Evolutionary conservation across 2,888 invertebrate genomes (phyloP), one percentile per base, ranked within the genome.

Genomic region (Apamea anceps): DNA sequence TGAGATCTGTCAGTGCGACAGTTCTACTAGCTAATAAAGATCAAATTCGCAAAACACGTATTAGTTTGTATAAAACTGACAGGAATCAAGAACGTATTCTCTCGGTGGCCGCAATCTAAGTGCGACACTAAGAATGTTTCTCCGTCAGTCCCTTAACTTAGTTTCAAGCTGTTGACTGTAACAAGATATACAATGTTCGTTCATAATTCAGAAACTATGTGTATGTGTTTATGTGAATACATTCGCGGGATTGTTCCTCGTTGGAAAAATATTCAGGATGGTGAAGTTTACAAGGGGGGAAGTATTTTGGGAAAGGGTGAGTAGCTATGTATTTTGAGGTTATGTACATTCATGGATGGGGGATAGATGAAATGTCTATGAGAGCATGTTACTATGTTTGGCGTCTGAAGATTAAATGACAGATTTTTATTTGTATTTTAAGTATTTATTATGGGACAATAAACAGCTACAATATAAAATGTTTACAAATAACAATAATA

Each of bases 121-220:
- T 42, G 15, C 37, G n/a, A 5, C n/a, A n/a, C n/a, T 45, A 45
- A 28, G 10, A 45, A 28, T 15, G 8, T 70, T 70, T 70, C 32
- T 32, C 32, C 25, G 25, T 71, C 15, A 13, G 2, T 51, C 32
- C 25, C 0, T 32, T 67, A 42, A 32, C n/a, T 51, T 70, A 42
- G 8, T 68, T 68, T 13, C n/a, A 63, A 82, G 45, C 12, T 73
- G 42, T 80, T 48, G 21, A 37, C 25, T 68, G n/a, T 57, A 80
- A 68, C 32, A 85, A 68, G 25, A 70, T 85, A 85, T 48, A 57
- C 62, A 21, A 21, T 48, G 45, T 32, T 45, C 12, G 48, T 70
- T 85, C 51, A 85, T 85, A 73, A 72, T 65, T 85, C 63, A 73
- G 42, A 60, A 85, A 73, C 68, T 70, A 80, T 51, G 18, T 73